Percentiles rank a stretch among this genome's conserved stretches.
Evolutionary conservation across 1,140 invertebrate species (phyloP).

Genomic region (Aphaenogaster rudis): DNA sequence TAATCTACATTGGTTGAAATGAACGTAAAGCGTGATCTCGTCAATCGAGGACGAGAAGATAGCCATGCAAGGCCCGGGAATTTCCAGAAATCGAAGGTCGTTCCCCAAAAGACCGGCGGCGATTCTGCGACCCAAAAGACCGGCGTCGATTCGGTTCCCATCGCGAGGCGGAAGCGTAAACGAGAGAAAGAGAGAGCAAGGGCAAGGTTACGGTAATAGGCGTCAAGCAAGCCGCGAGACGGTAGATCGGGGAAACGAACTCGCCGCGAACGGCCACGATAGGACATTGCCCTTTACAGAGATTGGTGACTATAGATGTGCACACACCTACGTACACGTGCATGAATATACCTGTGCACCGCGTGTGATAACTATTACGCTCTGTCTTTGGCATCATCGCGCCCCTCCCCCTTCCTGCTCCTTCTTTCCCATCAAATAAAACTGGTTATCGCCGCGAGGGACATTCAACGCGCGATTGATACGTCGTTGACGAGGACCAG

Average conservation of each 20-base stretch:
- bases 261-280: conserved; percentile 75
- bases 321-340: conserved; percentile 18
- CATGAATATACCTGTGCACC: background rate
- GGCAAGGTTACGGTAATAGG: conserved; percentile 77
- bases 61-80: background rate
- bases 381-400: conserved; percentile 5
- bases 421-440: conserved; percentile 21
- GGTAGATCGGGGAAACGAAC: conserved; percentile 75
- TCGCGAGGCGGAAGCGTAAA: conserved; percentile 10
- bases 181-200: conserved; percentile 67
- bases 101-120: conserved; percentile 10
- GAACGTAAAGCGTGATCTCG: background rate
- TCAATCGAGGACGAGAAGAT: background rate
- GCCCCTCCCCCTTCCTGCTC: background rate
- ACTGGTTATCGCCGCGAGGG: conserved; percentile 22
- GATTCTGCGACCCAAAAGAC: background rate
- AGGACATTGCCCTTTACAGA: conserved; percentile 79
- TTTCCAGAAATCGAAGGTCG: conserved; percentile 31
- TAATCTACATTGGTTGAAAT: no score
- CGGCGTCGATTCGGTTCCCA: background rate
- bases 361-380: conserved; percentile 10
- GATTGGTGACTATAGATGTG: conserved; percentile 63
- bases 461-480: conserved; percentile 29
- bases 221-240: conserved; percentile 65
- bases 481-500: conserved; percentile 13